phyloP scores from a whole-genome alignment of 2,888 invertebrate genomes.

The Melieria crassipennis region DNA sequence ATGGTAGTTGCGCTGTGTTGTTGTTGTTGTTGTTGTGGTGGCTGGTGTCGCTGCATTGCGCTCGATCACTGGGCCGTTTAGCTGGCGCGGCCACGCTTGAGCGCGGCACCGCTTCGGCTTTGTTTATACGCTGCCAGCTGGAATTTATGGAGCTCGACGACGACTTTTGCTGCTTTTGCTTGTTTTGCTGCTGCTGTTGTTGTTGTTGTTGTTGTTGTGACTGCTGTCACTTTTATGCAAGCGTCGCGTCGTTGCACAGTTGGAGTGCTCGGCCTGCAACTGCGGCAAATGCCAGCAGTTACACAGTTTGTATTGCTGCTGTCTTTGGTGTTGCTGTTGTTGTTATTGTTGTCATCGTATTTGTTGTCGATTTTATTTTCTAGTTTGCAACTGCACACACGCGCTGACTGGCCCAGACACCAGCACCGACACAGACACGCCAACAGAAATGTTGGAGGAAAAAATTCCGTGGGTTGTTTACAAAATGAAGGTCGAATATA shows the following conservation, averaged over 20 bases:
- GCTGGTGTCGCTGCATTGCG: slow-evolving; percentile 24
- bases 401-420: background rate
- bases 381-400: background rate
- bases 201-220: slow-evolving; percentile 12
- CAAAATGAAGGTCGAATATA: background rate
- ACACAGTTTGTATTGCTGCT: slow-evolving; percentile 1
- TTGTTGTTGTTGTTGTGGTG: slow-evolving; percentile 23
- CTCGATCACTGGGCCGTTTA: slow-evolving; percentile 12
- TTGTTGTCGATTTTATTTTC: background rate
- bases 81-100: background rate
- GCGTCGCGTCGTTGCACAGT: background rate
- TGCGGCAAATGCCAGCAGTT: background rate
- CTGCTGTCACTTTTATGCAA: background rate
- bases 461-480: background rate
- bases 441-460: background rate
- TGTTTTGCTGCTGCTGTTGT: slow-evolving; percentile 1
- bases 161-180: slow-evolving; percentile 13
- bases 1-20: background rate
- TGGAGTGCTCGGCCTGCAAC: background rate
- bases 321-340: background rate
- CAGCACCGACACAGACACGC: background rate
- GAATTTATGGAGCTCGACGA: slow-evolving; percentile 19
- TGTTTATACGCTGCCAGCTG: slow-evolving; percentile 20
- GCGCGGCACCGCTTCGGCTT: slow-evolving; percentile 14
- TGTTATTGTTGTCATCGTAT: slow-evolving; percentile 22